Conservation (phyloP, 2,113 vertebrate genomes). For the Sarotherodon lohbergeri region DNA sequence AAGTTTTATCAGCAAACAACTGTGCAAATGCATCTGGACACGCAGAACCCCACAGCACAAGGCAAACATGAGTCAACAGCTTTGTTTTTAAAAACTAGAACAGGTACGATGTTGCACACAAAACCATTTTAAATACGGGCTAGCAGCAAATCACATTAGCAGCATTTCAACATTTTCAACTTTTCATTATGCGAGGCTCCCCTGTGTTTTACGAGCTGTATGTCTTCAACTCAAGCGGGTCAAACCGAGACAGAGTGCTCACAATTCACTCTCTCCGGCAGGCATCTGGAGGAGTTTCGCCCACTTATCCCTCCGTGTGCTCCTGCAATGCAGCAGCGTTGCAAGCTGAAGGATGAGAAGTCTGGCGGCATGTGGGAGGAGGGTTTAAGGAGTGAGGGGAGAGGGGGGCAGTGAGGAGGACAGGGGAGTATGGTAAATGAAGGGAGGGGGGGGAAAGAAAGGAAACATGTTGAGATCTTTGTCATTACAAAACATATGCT, state of each 20-base stretch:
- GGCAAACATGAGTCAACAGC: neutral
- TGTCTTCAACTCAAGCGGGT: constrained; percentile 33
- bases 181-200: constrained; percentile 24
- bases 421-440: constrained; percentile 12
- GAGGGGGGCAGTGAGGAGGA: constrained; percentile 2
- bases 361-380: constrained; percentile 47
- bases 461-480: constrained; percentile 46
- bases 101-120: neutral
- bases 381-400: neutral
- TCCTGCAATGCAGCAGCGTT: constrained; percentile 66
- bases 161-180: neutral
- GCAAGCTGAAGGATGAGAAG: constrained; percentile 57
- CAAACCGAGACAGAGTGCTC: constrained; percentile 57
- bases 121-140: neutral
- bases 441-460: constrained; percentile 26
- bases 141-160: constrained; percentile 21
- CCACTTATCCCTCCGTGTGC: constrained; percentile 56
- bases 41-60: constrained; percentile 35
- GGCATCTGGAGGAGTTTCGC: constrained; percentile 47
- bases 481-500: neutral
- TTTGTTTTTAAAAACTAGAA: neutral
- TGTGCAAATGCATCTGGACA: constrained; percentile 51
- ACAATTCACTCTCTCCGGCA: constrained; percentile 54
- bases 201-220: constrained; percentile 25
- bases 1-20: neutral